A percentile compares a stretch with the other conserved stretches of the same genome.
Evolutionary conservation across 2,113 vertebrate genomes (phyloP).

Genomic region (Panthera leo): DNA sequence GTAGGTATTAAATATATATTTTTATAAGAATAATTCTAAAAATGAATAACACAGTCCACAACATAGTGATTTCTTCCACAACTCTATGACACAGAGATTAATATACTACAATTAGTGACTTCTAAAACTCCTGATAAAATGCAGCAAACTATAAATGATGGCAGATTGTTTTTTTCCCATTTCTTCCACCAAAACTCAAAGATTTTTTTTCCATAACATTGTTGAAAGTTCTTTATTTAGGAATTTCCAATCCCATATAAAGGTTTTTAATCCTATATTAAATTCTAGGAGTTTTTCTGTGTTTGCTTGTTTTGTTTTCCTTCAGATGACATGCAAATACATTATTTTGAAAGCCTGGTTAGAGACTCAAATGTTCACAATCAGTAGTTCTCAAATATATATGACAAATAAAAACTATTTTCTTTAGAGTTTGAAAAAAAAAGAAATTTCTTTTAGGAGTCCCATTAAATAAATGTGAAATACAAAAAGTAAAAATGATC

Average conservation of each 20-base stretch:
- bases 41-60: not conserved
- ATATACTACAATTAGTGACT: conserved; percentile 2
- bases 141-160: not conserved
- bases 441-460: not conserved
- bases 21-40: not conserved
- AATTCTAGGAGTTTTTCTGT: conserved; percentile 26
- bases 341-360: conserved; percentile 19
- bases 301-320: not conserved
- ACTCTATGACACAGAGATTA: not conserved
- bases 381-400: not conserved
- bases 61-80: not conserved
- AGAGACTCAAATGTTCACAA: not conserved
- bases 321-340: conserved; percentile 23
- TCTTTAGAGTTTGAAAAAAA: conserved; percentile 26
- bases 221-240: conserved; percentile 19
- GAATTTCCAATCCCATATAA: not conserved
- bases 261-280: conserved; percentile 4
- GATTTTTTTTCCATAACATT: not conserved
- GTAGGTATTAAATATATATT: not conserved
- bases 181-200: not conserved
- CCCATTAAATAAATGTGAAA: conserved; percentile 19
- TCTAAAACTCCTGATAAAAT: conserved; percentile 21
- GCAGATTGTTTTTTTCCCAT: not conserved
- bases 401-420: conserved; percentile 10
- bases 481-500: conserved; percentile 34